phyloP scores from a whole-genome alignment of 64 coral and sea anemone genomes.

The Porites lutea region DNA sequence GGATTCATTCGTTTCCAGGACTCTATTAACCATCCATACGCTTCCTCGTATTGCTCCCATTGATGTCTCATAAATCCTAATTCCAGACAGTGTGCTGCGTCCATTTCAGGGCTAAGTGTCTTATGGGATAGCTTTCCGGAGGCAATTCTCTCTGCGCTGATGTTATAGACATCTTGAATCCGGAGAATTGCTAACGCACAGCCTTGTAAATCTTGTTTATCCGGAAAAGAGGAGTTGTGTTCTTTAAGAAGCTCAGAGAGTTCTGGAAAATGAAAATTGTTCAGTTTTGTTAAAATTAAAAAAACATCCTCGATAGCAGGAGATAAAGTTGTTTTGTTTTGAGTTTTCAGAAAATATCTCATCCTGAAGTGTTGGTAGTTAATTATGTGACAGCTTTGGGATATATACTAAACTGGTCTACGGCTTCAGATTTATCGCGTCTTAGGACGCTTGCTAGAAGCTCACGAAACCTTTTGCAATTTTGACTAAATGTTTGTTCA shows the following conservation, averaged over 20 bases:
- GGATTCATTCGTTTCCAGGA: slow-evolving; percentile 67
- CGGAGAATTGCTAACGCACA: slow-evolving; percentile 80
- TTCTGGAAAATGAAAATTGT: slow-evolving; percentile 6
- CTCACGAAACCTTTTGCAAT: too few relatives aligned
- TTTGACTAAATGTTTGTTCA: too few relatives aligned
- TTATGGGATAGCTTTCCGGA: slow-evolving; percentile 72
- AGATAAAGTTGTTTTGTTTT: too few relatives aligned
- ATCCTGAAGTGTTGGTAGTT: too few relatives aligned
- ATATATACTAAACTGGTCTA: too few relatives aligned
- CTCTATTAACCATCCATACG: slow-evolving; percentile 80
- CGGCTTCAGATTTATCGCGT: too few relatives aligned
- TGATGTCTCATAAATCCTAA: slow-evolving; percentile 76
- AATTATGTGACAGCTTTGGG: too few relatives aligned
- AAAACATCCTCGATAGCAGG: too few relatives aligned
- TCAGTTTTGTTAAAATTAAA: too few relatives aligned
- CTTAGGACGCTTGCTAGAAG: too few relatives aligned
- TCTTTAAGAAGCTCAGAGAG: slow-evolving; percentile 43
- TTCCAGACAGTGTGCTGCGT: slow-evolving; percentile 83
- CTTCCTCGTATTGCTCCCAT: slow-evolving; percentile 53
- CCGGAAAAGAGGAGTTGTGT: slow-evolving; percentile 56
- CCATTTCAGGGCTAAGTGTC: slow-evolving; percentile 63
- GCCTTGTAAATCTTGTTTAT: slow-evolving; percentile 70
- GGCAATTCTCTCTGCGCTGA: slow-evolving; percentile 73
- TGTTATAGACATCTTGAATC: slow-evolving; percentile 90
- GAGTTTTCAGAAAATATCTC: too few relatives aligned